Conservation (phyloP, 2,797 vertebrate genomes). For the Sebastiscus albofasciatus region DNA sequence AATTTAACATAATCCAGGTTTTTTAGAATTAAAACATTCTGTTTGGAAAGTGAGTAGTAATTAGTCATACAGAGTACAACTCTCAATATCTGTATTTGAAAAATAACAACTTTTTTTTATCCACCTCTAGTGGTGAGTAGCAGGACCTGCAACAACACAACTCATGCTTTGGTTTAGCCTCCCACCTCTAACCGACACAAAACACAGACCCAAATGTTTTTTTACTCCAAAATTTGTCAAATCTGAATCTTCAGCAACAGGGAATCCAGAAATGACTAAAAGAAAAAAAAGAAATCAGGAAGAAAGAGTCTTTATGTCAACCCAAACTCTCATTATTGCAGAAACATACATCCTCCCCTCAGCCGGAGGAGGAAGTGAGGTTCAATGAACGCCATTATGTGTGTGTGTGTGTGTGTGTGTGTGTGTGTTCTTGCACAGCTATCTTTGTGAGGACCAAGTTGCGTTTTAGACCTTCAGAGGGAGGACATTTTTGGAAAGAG, state of each 20-base stretch:
- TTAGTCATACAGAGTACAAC: not conserved
- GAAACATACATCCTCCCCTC: slow-evolving; percentile 16
- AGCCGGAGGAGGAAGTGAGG: slow-evolving; percentile 38
- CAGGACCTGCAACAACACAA: not conserved
- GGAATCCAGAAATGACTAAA: not conserved
- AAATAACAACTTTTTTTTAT: not conserved
- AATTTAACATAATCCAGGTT: not conserved
- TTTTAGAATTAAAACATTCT: not conserved
- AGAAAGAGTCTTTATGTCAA: slow-evolving; percentile 10
- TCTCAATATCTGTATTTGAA: not conserved
- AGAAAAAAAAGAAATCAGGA: not conserved
- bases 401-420: not conserved
- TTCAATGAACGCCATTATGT: slow-evolving; percentile 33
- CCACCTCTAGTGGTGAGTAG: not conserved
- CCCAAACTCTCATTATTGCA: slow-evolving; percentile 14
- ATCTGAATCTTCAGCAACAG: not conserved
- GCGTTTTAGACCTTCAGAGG: no score
- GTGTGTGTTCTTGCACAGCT: not conserved
- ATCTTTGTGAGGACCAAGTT: no score
- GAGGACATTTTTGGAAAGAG: no score
- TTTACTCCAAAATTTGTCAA: not conserved
- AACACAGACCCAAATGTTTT: no score
- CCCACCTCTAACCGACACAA: not conserved
- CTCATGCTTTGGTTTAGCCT: not conserved
- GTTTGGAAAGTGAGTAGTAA: not conserved